Evolutionary conservation across 2,888 invertebrate genomes (phyloP), one percentile per base, ranked within the genome.

Genomic region (Drosophila fungiperda): DNA sequence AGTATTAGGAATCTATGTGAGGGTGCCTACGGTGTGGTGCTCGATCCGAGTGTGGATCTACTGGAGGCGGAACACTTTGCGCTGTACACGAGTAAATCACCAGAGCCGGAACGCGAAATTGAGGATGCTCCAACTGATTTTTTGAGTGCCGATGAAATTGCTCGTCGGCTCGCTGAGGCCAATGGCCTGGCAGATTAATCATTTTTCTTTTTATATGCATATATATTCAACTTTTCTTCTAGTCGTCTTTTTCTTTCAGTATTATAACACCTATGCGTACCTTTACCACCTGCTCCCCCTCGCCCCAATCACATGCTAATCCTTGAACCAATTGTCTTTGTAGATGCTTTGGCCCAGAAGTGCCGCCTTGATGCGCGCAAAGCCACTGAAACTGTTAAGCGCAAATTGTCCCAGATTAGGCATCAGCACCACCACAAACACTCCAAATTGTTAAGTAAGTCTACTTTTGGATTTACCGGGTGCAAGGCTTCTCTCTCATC

Each of bases 51-150:
- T 59, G 93, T 96, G 49, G 97, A 97, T 82, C 93, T 97, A 48
- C 97, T 96, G 0, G 97, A 97, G 82, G 97, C 97, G 0, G 97
- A 98, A 90, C 97, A 97, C 90, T 97, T 97, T 92, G 97, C 97
- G 29, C 93, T 98, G 60, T 98, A 98, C 83, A 97, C 97, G 87
- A 96, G 96, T 63, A 95, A 97, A 89, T 96, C 97, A 6, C 97
- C 97, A 1, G 96, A 96, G 89, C 97, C 97, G 17, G 82, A 72
- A 45, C 97, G 97, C 7, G 97, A 97, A 0, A 95, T 36, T 4
- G 50, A 60, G 1, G 76, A 66, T 11, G 97, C 97, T 78, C 96
- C 95, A 59, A 95, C 95, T 52, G 95, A 96, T 91, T 95, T 96
- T 86, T 94, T 95, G 15, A 92, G 93, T 3, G 93, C 93, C n/a